These are phyloP conservation scores for Gymnopithys bicolor DNA, from an alignment of 2,797 vertebrate species.

Conservation along the genomic window DNA sequence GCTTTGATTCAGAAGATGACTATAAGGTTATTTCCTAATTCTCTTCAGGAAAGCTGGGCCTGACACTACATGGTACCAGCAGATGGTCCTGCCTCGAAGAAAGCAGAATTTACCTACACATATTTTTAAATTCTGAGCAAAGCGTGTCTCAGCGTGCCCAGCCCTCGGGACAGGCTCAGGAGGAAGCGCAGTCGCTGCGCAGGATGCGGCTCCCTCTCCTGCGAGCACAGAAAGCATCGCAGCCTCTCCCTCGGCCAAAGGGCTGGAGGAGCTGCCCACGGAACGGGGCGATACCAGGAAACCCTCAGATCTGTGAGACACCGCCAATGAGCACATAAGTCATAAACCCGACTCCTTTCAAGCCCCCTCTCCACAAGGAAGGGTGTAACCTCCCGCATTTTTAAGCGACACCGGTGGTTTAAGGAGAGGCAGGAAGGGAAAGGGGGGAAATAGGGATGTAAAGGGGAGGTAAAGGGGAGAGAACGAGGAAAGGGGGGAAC, in stretches of 20 bases:
- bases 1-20: neutral
- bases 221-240: neutral
- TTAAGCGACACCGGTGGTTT: neutral
- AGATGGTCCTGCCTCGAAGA: neutral
- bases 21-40: neutral
- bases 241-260: neutral
- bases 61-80: neutral
- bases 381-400: neutral
- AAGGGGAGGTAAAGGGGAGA: neutral
- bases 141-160: neutral
- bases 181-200: neutral
- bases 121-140: neutral
- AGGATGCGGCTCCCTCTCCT: neutral
- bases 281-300: neutral
- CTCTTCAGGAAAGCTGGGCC: neutral
- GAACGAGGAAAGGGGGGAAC: no score
- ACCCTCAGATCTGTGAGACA: neutral
- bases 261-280: fast-evolving
- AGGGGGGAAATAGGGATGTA: neutral
- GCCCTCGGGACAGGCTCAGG: neutral
- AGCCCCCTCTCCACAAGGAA: neutral
- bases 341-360: neutral
- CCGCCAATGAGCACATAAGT: neutral
- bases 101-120: neutral
- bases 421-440: neutral